Base-by-base conservation (phyloP, 2,888 invertebrate genomes). In the Oscheius sp. region DNA sequence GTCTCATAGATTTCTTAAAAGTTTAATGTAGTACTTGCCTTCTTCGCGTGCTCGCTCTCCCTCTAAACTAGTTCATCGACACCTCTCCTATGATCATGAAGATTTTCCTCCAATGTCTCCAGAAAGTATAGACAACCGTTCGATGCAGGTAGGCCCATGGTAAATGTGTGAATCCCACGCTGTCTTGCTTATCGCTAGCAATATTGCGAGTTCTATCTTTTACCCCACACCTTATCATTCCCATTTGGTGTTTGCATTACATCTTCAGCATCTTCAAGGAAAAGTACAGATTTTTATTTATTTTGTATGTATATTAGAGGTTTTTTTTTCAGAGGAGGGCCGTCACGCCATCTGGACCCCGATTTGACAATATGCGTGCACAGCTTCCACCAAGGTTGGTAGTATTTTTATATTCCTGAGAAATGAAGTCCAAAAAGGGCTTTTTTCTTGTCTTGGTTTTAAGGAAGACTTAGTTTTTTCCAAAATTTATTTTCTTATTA, bases 221-320 rank as follows among this genome's bases (percentile, higher is more conserved):
- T 24, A 47, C 41, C 50, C 50, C 20, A 9, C 30, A 17, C 6
- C 59, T 59, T 59, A 59, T 59, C 59, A 26, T 17, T 17, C 8
- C 26, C 41, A n/a, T 44, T 24, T 30, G 24, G 28, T 59, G 59
- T 59, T 59, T 59, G 59, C 44, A 59, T 44, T 59, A 44, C 54
- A 17, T 6, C 6, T 30, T 24, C 59, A 59, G 44, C 47, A 49
- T 22, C 33, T 36, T 62, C 59, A n/a, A 24, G 33, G 54, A 54
- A 22, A 22, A 32, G 33, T 33, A 54, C 54, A n/a, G 17, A 17
- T 33, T 14, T 5, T 4, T 12, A 54, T 32, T 12, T n/a, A n/a
- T 17, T 54, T 24, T 28, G 4, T 30, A 6, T 33, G 1, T 54
- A 17, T 2, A 3, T 20, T 54, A n/a, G n/a, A n/a, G n/a, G n/a